Base-by-base conservation (phyloP, 2,797 vertebrate genomes). In the Brotula barbata region DNA sequence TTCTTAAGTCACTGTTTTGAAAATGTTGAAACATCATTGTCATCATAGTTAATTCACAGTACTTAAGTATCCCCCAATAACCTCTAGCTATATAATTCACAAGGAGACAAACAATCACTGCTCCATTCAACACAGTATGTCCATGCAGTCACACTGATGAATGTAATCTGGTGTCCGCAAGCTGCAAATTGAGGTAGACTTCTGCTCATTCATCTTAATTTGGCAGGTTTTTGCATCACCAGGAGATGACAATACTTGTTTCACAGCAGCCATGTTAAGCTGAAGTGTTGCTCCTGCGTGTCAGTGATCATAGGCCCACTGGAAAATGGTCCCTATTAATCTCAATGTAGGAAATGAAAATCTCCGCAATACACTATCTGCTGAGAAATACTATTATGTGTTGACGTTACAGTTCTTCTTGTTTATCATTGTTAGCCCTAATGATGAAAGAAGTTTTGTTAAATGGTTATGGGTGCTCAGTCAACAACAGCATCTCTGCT, bases 171-270 rank as follows among this genome's bases (percentile, higher is more conserved):
- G 10, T 71, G 4, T 53, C 28, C 44, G 17, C 25, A 39, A 43
- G 22, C 57, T 71, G 58, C 60, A 69, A 71, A 69, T 66, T 34
- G 43, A 44, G 43, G 22, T 46, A 8, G 50, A 65, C 68, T 75
- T 54, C 45, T 28, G 33, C 45, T 73, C 63, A 1, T 84, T 71
- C 52, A 33, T 84, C 78, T 78, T 85, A 14, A 77, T 83, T 69
- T 56, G 11, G 40, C 41, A 22, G 40, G 43, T 45, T 50, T 56
- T 58, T 55, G 43, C 53, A 37, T 80, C 54, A 19, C 42, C 13
- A 66, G 31, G 55, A 56, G 48, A 57, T 47, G 55, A 59, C 39
- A 36, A 51, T 9, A 12, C 68, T 50, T 59, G 74, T 73, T 67
- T 33, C 55, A 42, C 37, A 21, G 41, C 16, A 39, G 58, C 40